A percentile compares a stretch with the other conserved stretches of the same genome.
Evolutionary conservation across 2,797 vertebrate species (phyloP).

Genomic region (Eutrigla gurnardus): DNA sequence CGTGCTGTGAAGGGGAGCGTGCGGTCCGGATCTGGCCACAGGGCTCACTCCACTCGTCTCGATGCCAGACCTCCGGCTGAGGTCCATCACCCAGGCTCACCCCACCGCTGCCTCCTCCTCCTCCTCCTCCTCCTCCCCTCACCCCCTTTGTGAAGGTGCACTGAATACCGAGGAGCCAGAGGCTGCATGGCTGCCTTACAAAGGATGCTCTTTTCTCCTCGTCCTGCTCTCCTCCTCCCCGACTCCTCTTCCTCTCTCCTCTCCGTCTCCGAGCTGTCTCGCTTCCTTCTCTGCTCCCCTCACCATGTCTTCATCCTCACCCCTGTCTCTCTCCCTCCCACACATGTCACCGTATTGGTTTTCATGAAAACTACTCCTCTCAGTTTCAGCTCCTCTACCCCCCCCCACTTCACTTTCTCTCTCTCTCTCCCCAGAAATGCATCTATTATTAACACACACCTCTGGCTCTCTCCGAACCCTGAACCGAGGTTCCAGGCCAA

Average conservation of each 20-base stretch:
- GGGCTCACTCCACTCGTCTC: conserved; percentile 46
- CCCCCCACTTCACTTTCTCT: not conserved
- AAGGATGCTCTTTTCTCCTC: conserved; percentile 71
- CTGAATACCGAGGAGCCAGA: conserved; percentile 66
- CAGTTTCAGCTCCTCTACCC: conserved; percentile 31
- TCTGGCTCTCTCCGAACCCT: conserved; percentile 70
- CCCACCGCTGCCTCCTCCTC: not conserved
- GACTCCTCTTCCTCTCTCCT: conserved; percentile 42
- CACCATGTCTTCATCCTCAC: not conserved
- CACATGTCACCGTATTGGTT: conserved; percentile 59
- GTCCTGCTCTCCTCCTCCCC: conserved; percentile 46
- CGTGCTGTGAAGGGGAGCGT: conserved; percentile 41
- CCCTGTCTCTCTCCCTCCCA: conserved; percentile 47
- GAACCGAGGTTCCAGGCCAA: conserved; percentile 63
- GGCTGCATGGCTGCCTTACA: conserved; percentile 65
- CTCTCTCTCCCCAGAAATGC: conserved; percentile 59
- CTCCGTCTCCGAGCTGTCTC: conserved; percentile 26
- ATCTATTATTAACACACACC: conserved; percentile 84
- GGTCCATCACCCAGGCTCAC: conserved; percentile 45
- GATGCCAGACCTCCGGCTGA: conserved; percentile 52
- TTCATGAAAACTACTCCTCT: conserved; percentile 65
- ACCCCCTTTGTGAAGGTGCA: conserved; percentile 60
- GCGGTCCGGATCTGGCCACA: conserved; percentile 46
- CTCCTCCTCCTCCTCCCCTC: not conserved
- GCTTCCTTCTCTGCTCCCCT: conserved; percentile 40